Conservation (phyloP, 2,797 vertebrate genomes). For the Coregonus suidteri region DNA sequence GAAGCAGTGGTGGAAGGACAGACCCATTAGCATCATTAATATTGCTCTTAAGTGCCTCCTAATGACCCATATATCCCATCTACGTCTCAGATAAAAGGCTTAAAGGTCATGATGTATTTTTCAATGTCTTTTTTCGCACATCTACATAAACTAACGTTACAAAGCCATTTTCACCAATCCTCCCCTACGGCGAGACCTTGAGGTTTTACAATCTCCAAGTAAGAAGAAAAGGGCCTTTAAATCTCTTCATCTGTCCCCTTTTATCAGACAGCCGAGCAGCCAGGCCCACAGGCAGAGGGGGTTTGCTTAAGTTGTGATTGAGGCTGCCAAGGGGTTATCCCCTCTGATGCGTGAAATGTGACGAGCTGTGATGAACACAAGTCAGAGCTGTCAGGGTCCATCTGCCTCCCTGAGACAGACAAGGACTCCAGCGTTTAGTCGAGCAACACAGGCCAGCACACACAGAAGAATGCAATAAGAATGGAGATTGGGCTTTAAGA, state of each 20-base stretch:
- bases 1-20: neutral
- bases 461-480: slow-evolving; percentile 53
- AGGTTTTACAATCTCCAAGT: neutral
- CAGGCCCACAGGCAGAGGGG: slow-evolving; percentile 1
- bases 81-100: neutral
- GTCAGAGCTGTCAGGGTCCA: slow-evolving; percentile 32
- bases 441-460: neutral
- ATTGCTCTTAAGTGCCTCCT: neutral
- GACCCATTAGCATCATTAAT: neutral
- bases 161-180: neutral
- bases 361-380: slow-evolving; percentile 36
- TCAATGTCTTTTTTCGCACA: slow-evolving; percentile 22
- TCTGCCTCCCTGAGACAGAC: slow-evolving; percentile 29
- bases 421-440: slow-evolving; percentile 6
- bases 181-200: neutral
- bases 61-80: neutral
- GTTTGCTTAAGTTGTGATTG: slow-evolving; percentile 15
- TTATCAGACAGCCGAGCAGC: slow-evolving; percentile 3
- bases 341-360: slow-evolving; percentile 26
- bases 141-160: neutral
- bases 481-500: slow-evolving; percentile 66
- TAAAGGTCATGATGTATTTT: neutral
- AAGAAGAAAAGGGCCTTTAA: neutral
- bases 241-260: neutral
- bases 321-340: slow-evolving; percentile 9